Percentiles rank a stretch among this genome's conserved stretches.
These are phyloP conservation scores for Hermaeophaga mercurialis DNA, from an alignment of 2,888 invertebrate species.

Conservation along the genomic window DNA sequence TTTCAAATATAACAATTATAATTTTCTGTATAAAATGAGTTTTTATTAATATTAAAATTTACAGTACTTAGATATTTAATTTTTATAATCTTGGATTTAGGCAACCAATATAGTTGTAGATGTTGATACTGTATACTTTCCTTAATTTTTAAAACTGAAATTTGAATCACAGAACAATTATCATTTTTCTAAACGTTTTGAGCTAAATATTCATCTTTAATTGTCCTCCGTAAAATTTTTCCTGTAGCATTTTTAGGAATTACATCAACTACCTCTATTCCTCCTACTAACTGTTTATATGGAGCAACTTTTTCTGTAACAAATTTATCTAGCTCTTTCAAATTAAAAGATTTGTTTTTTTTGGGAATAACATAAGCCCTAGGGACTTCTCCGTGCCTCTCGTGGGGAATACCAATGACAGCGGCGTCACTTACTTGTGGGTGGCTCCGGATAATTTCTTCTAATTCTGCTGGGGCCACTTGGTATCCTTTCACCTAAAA, in stretches of 20 bases:
- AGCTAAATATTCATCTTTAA: conserved; percentile 9
- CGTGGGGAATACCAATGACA: conserved; percentile 78
- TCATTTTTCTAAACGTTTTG: neutral
- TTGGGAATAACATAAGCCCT: conserved; percentile 73
- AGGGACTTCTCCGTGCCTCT: conserved; percentile 73
- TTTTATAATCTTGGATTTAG: too few species aligned
- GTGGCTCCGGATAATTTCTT: conserved; percentile 72
- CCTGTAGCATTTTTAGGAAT: conserved; percentile 67
- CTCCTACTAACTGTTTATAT: conserved; percentile 71
- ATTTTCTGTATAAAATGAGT: too few species aligned
- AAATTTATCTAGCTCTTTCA: conserved; percentile 65
- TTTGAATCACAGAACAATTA: neutral
- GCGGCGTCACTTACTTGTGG: conserved; percentile 80
- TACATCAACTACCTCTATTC: conserved; percentile 60
- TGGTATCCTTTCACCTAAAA: conserved; percentile 57
- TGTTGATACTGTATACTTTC: too few species aligned
- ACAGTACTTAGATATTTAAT: too few species aligned
- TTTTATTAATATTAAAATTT: too few species aligned
- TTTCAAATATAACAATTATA: too few species aligned
- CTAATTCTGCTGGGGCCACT: conserved; percentile 90
- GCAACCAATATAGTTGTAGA: too few species aligned
- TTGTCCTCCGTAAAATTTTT: conserved; percentile 62
- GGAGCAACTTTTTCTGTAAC: conserved; percentile 72
- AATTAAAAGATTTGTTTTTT: conserved; percentile 50
- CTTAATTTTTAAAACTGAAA: too few species aligned